Evolutionary conservation across 2,888 invertebrate species (phyloP), one percentile per base, ranked within the genome.

Genomic region (Diarsia rubi): DNA sequence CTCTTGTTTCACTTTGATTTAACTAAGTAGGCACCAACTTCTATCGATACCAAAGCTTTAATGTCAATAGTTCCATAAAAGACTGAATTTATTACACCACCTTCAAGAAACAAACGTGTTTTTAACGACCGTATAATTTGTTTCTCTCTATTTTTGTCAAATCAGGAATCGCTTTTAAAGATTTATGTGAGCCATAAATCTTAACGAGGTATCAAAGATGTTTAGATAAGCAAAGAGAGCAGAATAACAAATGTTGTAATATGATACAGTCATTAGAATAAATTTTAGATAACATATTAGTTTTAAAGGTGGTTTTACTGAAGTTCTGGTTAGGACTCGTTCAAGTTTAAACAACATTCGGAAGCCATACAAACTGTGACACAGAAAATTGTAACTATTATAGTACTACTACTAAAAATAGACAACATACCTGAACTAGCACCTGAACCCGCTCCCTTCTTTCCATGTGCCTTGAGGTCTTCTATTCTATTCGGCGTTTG

Each of bases 361-460:
- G 16, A 2, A 59, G 21, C 21, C n/a, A 16, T 14, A 19, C 27
- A 31, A 59, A 59, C 1, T 3, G 19, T 57, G 27, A 9, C 64
- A 27, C 19, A 24, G n/a, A 11, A 42, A 44, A 42, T n/a, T 4
- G n/a, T 16, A 42, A n/a, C n/a, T 44, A 16, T 14, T 16, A 8
- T 27, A 16, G 1, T 54, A 14, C n/a, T 12, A 54, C 24, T 54
- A 24, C 16, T 24, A 54, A 54, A 54, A 3, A 21, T n/a, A 47
- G 5, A 45, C 1, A 27, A 45, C 65, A 75, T 89, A 96, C 97
- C 97, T 92, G 97, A 97, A 91, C 97, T 97, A 45, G 97, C 97
- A 8, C 97, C 97, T 19, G 97, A 97, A 27, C 97, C 97, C 1
- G 97, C 94, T 19, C 94, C 95, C 83, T 96, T 96, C 86, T 96